Evolutionary conservation across 1,140 invertebrate genomes (phyloP), one percentile per base, ranked within the genome.

Genomic region (Cotesia chilonis): DNA sequence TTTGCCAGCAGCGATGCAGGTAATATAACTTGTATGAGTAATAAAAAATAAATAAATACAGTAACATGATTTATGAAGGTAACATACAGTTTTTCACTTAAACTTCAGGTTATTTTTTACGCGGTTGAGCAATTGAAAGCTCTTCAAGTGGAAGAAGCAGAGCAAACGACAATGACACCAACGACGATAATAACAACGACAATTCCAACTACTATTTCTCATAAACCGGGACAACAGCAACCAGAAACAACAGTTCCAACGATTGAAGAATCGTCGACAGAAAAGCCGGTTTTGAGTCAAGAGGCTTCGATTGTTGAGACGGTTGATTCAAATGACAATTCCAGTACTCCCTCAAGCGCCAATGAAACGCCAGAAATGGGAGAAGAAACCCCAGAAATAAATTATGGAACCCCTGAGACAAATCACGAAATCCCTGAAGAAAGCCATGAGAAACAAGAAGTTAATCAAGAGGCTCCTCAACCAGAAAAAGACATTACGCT

Each of bases 61-160:
- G 38, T 59, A 68, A 14, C 9, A 38, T 55, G n/a, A 14, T 14
- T 55, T 14, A 55, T n/a, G n/a, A 51, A 20, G 6, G 3, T 35
- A 63, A 52, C 28, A 71, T 61, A 51, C 37, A n/a, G 17, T 66
- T 59, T 68, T 38, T 57, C 57, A 65, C 7, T 72, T n/a, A 59
- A 85, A 65, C 7, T 72, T n/a, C 59, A 85, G 84, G 84, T 85
- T 12, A 85, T 84, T 70, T 85, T 84, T 72, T 80, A 85, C 64
- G 76, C 81, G 2, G 84, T 84, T 6, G 82, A 84, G 6, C 83
- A 85, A 70, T 36, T 84, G 47, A 84, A 82, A 61, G 61, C 66
- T 38, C 66, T 80, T 1, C 78, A 78, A 75, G 54, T 67, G 0
- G 78, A 83, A 60, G 77, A 83, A 70, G 28, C 37, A 9, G 66